Conservation (phyloP, 2,888 invertebrate genomes). For the Hofmannophila pseudospretella region DNA sequence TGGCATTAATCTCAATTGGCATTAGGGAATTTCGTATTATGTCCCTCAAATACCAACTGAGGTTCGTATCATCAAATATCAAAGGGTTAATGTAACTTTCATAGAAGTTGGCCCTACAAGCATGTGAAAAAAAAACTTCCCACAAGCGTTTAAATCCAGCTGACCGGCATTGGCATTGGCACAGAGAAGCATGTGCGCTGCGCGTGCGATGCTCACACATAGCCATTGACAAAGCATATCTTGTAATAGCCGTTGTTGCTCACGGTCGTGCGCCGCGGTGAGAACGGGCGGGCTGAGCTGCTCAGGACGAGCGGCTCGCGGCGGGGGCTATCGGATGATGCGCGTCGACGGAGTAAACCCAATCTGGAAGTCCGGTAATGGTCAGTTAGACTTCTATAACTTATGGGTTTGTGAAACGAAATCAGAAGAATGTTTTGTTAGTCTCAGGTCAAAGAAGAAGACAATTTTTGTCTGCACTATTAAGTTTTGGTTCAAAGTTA, state of each 20-base stretch:
- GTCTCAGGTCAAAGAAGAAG: too few species aligned
- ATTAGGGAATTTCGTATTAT: too few species aligned
- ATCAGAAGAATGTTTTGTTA: too few species aligned
- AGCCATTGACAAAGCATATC: slow-evolving; percentile 79
- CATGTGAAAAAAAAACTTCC: slow-evolving; percentile 24
- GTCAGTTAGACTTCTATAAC: too few species aligned
- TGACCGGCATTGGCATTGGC: slow-evolving; percentile 51
- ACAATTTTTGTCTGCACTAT: too few species aligned
- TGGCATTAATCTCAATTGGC: too few species aligned
- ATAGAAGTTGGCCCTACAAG: too few species aligned
- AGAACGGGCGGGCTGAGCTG: slow-evolving; percentile 63
- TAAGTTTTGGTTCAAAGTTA: too few species aligned
- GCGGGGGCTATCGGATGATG: slow-evolving; percentile 76
- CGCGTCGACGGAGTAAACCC: slow-evolving; percentile 73
- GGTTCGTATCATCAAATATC: too few species aligned
- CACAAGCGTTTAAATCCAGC: slow-evolving; percentile 53
- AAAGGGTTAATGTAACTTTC: too few species aligned
- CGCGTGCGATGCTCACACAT: slow-evolving; percentile 55
- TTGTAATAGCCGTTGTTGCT: slow-evolving; percentile 77
- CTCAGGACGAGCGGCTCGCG: slow-evolving; percentile 64
- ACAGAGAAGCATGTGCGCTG: slow-evolving; percentile 44
- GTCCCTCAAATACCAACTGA: too few species aligned
- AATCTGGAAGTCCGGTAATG: slow-evolving; percentile 44
- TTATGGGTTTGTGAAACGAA: too few species aligned
- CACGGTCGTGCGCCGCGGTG: slow-evolving; percentile 78